Evolutionary conservation across 2,888 invertebrate species (phyloP), one percentile per base, ranked within the genome.

Genomic region (Drosophila melanosoma): DNA sequence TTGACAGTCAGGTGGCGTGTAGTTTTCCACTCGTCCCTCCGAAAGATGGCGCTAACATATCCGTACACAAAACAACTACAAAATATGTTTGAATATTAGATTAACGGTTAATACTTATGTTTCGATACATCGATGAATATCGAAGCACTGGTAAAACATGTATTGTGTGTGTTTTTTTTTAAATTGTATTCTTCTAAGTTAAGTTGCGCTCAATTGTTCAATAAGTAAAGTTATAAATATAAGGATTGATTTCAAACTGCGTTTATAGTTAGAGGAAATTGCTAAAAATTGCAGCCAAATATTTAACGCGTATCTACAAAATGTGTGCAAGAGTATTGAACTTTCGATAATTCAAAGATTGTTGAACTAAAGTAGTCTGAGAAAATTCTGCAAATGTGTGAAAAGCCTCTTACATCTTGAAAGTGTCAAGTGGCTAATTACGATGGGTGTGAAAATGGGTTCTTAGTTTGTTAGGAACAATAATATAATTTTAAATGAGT

Each of bases 381-480:
- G 26, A 42, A 36, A 38, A 29, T 17, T 36, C 36, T 38, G 36
- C 7, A 4, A 38, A 23, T 15, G 33, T 38, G 38, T 38, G 48
- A 54, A 53, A 68, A 58, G n/a, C 8, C 40, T 42, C 23, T 49
- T 23, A 29, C 12, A 38, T 1, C 17, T 33, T 29, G 11, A 0
- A 59, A 23, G 70, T 66, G 77, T 32, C 26, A 80, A 80, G 68
- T 63, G 63, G n/a, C 38, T 36, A 23, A 17, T 49, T 53, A 35
- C 29, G 8, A 40, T 26, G 26, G 11, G 23, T 20, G 12, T n/a
- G 53, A 48, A 54, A 71, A 38, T 66, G 42, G 26, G 36, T 58
- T 58, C 20, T 11, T 7, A n/a, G 17, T 35, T 59, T 32, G 29
- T 35, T 26, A 26, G 12, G n/a, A 15, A 8, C 29, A 36, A 42